Evolutionary conservation across 2,888 invertebrate species (phyloP), one percentile per base, ranked within the genome.

Genomic region (Ophion costatus): DNA sequence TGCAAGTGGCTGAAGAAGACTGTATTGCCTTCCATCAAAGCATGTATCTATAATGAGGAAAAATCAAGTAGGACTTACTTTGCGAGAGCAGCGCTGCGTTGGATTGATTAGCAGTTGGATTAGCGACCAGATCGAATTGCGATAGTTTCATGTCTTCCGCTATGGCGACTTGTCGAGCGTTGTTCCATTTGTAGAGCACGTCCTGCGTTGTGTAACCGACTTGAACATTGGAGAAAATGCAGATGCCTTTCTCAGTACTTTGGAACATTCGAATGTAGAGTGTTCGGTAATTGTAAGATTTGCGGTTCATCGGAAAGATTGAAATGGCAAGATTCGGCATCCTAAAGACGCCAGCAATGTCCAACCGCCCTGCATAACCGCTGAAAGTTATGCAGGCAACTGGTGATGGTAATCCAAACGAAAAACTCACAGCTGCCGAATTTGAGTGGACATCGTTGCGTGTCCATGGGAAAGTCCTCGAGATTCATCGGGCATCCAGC

Each of bases 381-480:
- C 29, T 64, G 45, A 33, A 45, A n/a, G 14, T 33, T 0, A 71
- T 61, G 6, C 29, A 29, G 29, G 29, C 29, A 14, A 56, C 14
- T 0, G 20, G 59, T 6, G 6, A 51, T 38, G 42, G 56, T 20
- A 22, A 42, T 51, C 10, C 33, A 33, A 57, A 57, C 17, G 2
- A 42, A 11, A 10, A 73, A 96, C 97, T 96, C 94, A 97, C 97
- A 97, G 90, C 97, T 97, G 82, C 97, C 97, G 90, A 97, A 96
- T 93, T 96, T 96, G 57, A 97, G 94, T 0, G 97, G 97, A 92
- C 97, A 97, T 87, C 96, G 94, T 92, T 97, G 97, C 57, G 96
- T 96, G 92, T 98, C 98, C 97, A 98, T 97, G 0, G 98, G 98
- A 92, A 97, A 98, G 91, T 97, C 97, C 92, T 97, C 96, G 80